These are phyloP conservation scores for Helicoverpa zea DNA, from an alignment of 1,140 invertebrate species.

Conservation along the genomic window DNA sequence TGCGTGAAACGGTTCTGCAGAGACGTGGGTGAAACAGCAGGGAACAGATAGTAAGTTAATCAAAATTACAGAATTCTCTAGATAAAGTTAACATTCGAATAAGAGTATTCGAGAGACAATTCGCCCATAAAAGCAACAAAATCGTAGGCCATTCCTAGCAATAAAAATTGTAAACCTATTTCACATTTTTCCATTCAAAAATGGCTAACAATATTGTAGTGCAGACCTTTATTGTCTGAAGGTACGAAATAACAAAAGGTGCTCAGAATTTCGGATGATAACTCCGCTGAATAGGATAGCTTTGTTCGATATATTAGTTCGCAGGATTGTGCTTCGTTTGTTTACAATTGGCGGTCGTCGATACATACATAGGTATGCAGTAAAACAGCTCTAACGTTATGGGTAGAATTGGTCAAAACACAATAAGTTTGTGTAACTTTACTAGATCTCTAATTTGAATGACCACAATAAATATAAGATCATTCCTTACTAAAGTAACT, in stretches of 20 bases:
- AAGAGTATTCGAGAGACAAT: neutral
- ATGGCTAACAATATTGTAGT: slow-evolving; percentile 2
- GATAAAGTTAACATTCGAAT: neutral
- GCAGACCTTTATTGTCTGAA: neutral
- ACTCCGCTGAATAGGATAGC: slow-evolving; percentile 8
- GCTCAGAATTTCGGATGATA: slow-evolving; percentile 29
- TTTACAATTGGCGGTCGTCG: neutral
- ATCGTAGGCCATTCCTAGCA: neutral
- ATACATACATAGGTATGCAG: too few relatives aligned
- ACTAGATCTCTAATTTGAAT: too few relatives aligned
- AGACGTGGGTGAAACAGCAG: too few relatives aligned
- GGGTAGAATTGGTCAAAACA: too few relatives aligned
- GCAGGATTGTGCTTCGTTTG: neutral
- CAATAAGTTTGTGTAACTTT: too few relatives aligned
- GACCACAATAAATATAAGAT: too few relatives aligned
- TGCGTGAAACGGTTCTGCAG: too few relatives aligned
- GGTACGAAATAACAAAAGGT: slow-evolving; percentile 37
- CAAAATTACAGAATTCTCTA: neutral
- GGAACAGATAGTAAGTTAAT: too few relatives aligned
- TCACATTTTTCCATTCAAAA: slow-evolving; percentile 23
- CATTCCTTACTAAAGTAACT: too few relatives aligned
- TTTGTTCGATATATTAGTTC: slow-evolving; percentile 14
- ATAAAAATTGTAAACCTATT: slow-evolving; percentile 23
- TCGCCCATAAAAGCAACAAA: neutral
- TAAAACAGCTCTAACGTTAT: too few relatives aligned